Base-by-base conservation (phyloP, 1,140 invertebrate genomes). In the Pteromalus puparum region DNA sequence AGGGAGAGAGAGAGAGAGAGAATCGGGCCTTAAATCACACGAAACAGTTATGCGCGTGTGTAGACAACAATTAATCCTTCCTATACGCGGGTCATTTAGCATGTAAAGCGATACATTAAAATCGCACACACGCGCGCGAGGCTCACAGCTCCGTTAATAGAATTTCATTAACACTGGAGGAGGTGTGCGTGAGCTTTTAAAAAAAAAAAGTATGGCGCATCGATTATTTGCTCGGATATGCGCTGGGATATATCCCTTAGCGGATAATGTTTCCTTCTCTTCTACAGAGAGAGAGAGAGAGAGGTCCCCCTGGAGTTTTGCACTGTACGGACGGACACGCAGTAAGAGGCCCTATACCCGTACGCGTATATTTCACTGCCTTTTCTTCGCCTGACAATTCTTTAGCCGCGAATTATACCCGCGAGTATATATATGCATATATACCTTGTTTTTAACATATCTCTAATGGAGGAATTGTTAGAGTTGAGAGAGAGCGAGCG, bases 331-430 rank as follows among this genome's bases (percentile, higher is more conserved):
- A 30, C 13, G 67, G 34, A 80, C n/a, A 46, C 18, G 53, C 10
- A 67, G 77, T 70, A 10, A 80, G 70, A 81, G 38, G 28, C 68
- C 79, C 65, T 82, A 70, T 30, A 21, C 24, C 26, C 61, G 67
- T 70, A 73, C 75, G 53, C 67, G 78, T 83, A 83, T 83, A 79
- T 83, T 83, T 78, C 78, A 83, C 67, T 6, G n/a, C 46, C 75
- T 83, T 83, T 76, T 83, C 75, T 83, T 83, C 74, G 74, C 61
- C 82, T 83, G 82, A 83, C 82, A 83, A 83, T 83, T 83, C 82
- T 83, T 83, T 83, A 83, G 74, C 82, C 68, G 74, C 82, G 75
- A 83, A 83, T 83, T 83, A 83, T 83, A 26, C 82, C 61, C 74
- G 26, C 24, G 74, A 0, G 26, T 24, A 9, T 67, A 30, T 70